Conservation (phyloP, 2,888 invertebrate species). For the Hypsopygia costalis region DNA sequence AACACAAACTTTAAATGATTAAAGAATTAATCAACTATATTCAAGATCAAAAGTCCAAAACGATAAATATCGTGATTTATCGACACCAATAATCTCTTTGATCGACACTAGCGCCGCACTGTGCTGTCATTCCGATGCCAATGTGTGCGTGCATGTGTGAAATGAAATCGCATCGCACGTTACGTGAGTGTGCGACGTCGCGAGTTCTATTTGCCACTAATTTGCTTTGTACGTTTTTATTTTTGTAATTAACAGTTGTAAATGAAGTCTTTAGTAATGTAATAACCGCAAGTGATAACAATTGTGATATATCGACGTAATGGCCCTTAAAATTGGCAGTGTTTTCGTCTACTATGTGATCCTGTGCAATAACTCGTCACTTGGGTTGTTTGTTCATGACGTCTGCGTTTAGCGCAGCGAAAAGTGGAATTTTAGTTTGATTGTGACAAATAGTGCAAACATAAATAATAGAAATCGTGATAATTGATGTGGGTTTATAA, state of each 20-base stretch:
- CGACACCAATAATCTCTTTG: too few species aligned
- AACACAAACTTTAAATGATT: too few species aligned
- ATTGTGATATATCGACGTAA: slow-evolving; percentile 70
- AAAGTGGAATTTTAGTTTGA: slow-evolving; percentile 78
- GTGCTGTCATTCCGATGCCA: slow-evolving; percentile 52
- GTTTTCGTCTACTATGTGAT: slow-evolving; percentile 73
- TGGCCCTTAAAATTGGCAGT: slow-evolving; percentile 64
- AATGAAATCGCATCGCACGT: slow-evolving; percentile 70
- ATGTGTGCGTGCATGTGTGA: slow-evolving; percentile 42
- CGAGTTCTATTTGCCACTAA: slow-evolving; percentile 72
- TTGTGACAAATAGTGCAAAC: slow-evolving; percentile 77
- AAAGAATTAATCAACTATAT: too few species aligned
- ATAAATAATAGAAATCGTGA: slow-evolving; percentile 67
- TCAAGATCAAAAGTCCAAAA: too few species aligned
- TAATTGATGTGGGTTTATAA: slow-evolving; percentile 69
- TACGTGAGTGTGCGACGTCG: slow-evolving; percentile 77
- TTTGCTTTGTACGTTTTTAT: slow-evolving; percentile 78
- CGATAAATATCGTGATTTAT: too few species aligned
- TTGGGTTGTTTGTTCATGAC: slow-evolving; percentile 80
- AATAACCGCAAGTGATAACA: slow-evolving; percentile 71
- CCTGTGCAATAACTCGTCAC: slow-evolving; percentile 76
- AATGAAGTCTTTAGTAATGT: slow-evolving; percentile 65
- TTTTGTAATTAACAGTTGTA: slow-evolving; percentile 71
- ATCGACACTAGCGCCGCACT: slow-evolving; percentile 38
- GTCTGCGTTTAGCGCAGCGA: slow-evolving; percentile 79